These are phyloP conservation scores for Macrobrachium nipponense DNA, from an alignment of 1,140 invertebrate genomes.

Conservation along the genomic window DNA sequence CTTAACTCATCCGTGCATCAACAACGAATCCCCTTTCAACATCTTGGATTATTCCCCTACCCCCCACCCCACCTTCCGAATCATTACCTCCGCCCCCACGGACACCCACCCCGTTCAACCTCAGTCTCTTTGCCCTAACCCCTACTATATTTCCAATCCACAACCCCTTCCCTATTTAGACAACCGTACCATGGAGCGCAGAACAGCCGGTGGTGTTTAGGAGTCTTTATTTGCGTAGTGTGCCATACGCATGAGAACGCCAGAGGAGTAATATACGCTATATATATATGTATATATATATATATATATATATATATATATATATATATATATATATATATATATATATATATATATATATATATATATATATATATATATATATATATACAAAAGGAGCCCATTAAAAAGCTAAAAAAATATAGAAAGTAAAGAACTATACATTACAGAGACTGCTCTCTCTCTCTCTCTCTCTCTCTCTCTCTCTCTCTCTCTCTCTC, in stretches of 20 bases:
- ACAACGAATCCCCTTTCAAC: not conserved
- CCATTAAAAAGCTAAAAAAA: too few relatives aligned
- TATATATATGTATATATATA: too few relatives aligned
- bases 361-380: not conserved
- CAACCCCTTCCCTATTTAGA: not conserved
- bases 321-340: not conserved
- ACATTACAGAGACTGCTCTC: too few relatives aligned
- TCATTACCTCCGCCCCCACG: not conserved
- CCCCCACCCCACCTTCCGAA: not conserved
- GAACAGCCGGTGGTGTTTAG: too few relatives aligned
- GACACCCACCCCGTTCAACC: too few relatives aligned
- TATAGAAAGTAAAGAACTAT: too few relatives aligned
- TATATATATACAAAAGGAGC: too few relatives aligned
- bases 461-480: too few relatives aligned
- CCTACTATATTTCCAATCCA: not conserved
- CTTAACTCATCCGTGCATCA: not conserved
- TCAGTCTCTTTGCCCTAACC: not conserved
- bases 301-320: not conserved
- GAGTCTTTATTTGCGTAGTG: too few relatives aligned
- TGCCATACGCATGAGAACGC: too few relatives aligned
- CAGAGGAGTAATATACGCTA: too few relatives aligned
- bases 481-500: too few relatives aligned
- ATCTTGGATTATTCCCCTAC: slow-evolving; percentile 1
- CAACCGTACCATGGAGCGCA: not conserved
- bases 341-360: slow-evolving; percentile 2